Base-by-base conservation (phyloP, 1,140 invertebrate species). In the Aphidius ervi region DNA sequence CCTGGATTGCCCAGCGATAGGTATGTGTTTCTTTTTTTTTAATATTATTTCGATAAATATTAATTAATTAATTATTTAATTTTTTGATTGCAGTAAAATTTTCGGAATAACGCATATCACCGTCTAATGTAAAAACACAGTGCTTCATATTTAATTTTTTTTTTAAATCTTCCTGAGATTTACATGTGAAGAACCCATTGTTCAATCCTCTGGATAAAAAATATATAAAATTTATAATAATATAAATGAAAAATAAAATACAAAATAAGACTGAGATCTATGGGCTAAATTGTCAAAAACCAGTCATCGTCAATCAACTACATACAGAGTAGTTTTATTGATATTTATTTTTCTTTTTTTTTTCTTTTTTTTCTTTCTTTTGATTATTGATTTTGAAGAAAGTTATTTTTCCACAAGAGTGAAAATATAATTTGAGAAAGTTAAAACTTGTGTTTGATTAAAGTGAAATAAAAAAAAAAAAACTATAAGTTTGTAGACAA, bases 151-250 rank as follows among this genome's bases (percentile, higher is more conserved):
- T 76, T 73, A 63, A 68, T 70, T 65, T 58, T 66, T 49, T 53
- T 54, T 67, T 64, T 45, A 56, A 69, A 66, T 66, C 61, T 69
- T 67, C 54, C 54, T 56, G 63, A 70, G 63, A 68, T 71, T 66
- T 75, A 68, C 68, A 76, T 78, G 76, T 76, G 45, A 55, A 41
- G 64, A 78, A 72, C 67, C 73, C 72, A 64, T 69, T 68, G 73
- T 79, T 78, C 72, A 75, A 66, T 78, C 75, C 77, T 77, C 74
- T 78, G 75, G 71, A 74, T 54, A 74, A 70, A 75, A 77, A 74
- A 78, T 71, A 61, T 65, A 71, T 65, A 71, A 63, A 71, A 70
- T 74, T 72, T 58, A 50, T 45, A 48, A 53, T 50, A 10, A 61
- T 68, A 70, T 63, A 71, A 72, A 59, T 67, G 70, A 54, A 71